Evolutionary conservation across 2,113 vertebrate species (phyloP).

Genomic region (Orycteropus afer): DNA sequence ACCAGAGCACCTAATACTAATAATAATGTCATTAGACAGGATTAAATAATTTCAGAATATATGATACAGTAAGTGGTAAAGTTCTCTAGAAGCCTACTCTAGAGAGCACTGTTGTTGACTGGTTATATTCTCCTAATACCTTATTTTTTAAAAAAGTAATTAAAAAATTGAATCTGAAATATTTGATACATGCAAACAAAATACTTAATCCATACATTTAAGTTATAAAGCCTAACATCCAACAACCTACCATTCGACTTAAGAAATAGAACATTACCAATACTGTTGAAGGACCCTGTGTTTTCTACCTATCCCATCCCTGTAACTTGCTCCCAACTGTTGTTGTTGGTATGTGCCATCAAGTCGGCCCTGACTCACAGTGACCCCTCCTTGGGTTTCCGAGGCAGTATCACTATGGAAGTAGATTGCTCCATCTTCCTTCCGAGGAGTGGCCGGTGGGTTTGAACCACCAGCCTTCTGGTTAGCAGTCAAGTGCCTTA

Average conservation of each 20-base stretch:
- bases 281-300: background rate
- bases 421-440: no score
- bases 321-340: background rate
- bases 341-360: no score
- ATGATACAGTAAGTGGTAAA: slow-evolving; percentile 15
- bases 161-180: background rate
- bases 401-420: no score
- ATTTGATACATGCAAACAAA: background rate
- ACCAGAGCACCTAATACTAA: no score
- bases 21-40: background rate
- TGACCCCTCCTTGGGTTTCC: no score
- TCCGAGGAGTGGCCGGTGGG: no score
- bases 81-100: background rate
- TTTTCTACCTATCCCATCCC: background rate
- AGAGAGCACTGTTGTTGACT: background rate
- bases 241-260: background rate
- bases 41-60: slow-evolving; percentile 1
- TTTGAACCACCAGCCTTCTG: no score
- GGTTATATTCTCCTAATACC: background rate
- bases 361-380: no score
- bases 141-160: background rate
- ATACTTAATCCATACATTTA: background rate
- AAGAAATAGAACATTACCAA: background rate
- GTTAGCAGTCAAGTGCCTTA: no score
- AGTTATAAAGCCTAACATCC: background rate